Conservation (phyloP, 2,113 vertebrate genomes). For the Chiloscyllium plagiosum region DNA sequence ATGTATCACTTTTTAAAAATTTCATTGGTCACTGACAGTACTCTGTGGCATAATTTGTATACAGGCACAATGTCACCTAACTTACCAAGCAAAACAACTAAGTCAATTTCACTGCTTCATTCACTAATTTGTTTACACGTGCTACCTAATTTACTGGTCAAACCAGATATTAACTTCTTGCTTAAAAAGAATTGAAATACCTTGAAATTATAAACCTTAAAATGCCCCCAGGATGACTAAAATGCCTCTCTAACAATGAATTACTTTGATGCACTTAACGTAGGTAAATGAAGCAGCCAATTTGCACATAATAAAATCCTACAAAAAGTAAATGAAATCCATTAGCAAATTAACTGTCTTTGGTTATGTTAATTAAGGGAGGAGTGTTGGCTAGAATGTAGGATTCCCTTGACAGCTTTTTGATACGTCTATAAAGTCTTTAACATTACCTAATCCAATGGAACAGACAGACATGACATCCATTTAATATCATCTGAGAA, state of each 20-base stretch:
- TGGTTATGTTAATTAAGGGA: background rate
- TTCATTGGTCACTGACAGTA: conserved; percentile 25
- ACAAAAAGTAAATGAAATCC: background rate
- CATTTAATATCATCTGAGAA: background rate
- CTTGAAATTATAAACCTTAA: background rate
- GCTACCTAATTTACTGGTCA: background rate
- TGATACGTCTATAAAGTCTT: background rate
- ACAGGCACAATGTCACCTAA: background rate
- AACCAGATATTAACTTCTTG: background rate
- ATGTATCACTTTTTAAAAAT: conserved; percentile 49
- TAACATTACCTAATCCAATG: background rate
- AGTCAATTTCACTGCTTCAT: background rate
- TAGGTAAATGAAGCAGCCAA: background rate
- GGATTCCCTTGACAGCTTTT: no score
- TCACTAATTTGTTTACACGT: background rate
- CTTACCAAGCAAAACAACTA: background rate
- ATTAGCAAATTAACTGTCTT: background rate
- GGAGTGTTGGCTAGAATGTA: background rate
- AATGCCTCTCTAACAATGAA: background rate
- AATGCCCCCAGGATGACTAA: background rate
- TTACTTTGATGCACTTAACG: background rate
- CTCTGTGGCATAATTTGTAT: background rate
- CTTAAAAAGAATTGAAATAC: background rate
- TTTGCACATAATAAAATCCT: background rate
- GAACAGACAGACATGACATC: background rate